Base-by-base conservation (phyloP, 2,888 invertebrate genomes). In the Eubasilissa splendida region DNA sequence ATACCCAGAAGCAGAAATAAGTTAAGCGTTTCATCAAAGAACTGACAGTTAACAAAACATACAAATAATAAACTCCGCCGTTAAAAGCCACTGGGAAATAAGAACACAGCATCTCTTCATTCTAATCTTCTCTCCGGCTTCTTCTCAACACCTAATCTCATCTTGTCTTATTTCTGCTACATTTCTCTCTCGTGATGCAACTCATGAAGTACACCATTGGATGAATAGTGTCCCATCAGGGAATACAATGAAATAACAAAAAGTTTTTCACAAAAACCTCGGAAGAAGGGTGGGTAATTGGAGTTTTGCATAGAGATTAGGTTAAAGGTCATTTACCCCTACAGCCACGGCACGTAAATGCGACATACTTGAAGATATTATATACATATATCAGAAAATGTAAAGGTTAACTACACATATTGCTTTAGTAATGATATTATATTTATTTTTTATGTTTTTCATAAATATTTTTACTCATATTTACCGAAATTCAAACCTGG, bases 71-170 rank as follows among this genome's bases (percentile, higher is more conserved):
- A 42, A 59, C 53, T 42, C 14, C 11, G 22, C 74, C 50, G 52
- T 31, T 63, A 75, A 50, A 63, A 63, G 75, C 75, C 75, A 75
- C 63, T 63, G 75, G 75, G 75, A 75, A 75, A 75, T 75, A 75
- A 75, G 75, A 52, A 10, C 52, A 53, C 58, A 59, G 42, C 56
- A 54, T 71, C 56, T n/a, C 58, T 31, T 70, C 33, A 70, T 70
- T 70, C 70, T 70, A 53, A 74, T 74, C 33, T 71, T 53, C 5
- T 54, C 22, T 31, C 58, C 56, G 22, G 58, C 42, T 58, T 60
- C 31, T 42, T 75, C 58, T 75, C 75, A 59, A 52, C 75, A 75
- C 63, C 75, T 75, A 75, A 75, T 75, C 75, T 75, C 60, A 63
- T 75, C 75, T 63, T 22, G 58, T 33, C 74, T 74, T 54, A n/a